Base-by-base conservation (phyloP, 2,797 vertebrate genomes). In the Gastrophryne carolinensis region DNA sequence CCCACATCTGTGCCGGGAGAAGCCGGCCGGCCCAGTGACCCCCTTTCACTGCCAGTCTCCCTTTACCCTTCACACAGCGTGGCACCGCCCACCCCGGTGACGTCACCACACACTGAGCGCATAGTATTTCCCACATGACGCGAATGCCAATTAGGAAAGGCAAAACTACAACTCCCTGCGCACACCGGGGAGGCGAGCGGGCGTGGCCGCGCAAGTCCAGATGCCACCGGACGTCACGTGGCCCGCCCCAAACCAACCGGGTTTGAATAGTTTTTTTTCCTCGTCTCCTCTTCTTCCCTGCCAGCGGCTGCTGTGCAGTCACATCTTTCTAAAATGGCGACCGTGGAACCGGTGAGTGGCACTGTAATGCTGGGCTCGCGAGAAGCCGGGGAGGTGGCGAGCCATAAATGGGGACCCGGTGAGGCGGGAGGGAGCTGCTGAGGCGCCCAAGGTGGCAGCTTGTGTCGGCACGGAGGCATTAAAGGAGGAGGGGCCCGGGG, bases 301-400 rank as follows among this genome's bases (percentile, higher is more conserved):
- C 81, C 84, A 84, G 78, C 83, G 65, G 84, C 82, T 84, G 86
- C 84, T 82, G 86, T 86, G 86, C 82, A 86, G 80, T 44, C 88
- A 83, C 85, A 91, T 75, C 88, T 90, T 87, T 87, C 83, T 91
- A 98, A 97, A 91, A 98, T 98, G 96, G 96, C 96, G 96, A 89
- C 95, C 80, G 94, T 94, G 82, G 88, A 96, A 85, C 87, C 94
- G 95, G 96, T 98, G 91, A 96, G 95, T 94, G 72, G 44, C 87
- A 86, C 80, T 62, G 81, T 80, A 82, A 65, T 23, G 39, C 56
- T 34, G 9, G 11, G 15, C 1, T 21, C 37, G 39, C 4, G 7
- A 21, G 39, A 1, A 41, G 17, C 9, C 41, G 15, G n/a, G 21
- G 12, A 23, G 2, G 3, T 2, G 7, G 8, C 5, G 2, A 37